Percentiles rank a stretch among this genome's conserved stretches.
phyloP scores from a whole-genome alignment of 2,797 vertebrate genomes.

The Periparus ater region DNA sequence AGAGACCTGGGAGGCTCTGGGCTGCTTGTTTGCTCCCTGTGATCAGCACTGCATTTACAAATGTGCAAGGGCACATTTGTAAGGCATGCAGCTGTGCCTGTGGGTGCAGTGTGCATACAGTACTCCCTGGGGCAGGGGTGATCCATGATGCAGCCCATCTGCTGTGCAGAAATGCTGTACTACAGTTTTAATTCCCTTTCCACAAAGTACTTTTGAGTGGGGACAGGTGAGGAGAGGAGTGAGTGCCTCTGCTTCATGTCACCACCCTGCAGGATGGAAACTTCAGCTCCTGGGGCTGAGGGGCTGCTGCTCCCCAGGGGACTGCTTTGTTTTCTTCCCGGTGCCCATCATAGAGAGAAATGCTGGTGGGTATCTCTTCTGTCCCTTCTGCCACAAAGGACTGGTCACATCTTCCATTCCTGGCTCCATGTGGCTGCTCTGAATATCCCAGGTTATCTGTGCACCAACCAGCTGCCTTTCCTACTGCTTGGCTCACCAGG shows the following conservation, averaged over 20 bases:
- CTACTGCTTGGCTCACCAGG: neutral
- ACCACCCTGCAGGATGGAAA: neutral
- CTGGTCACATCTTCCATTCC: neutral
- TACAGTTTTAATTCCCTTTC: neutral
- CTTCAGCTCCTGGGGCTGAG: fast-evolving
- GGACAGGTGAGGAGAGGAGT: neutral
- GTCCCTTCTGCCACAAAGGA: neutral
- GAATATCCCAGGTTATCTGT: neutral
- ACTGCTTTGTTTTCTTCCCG: neutral
- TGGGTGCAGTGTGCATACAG: neutral
- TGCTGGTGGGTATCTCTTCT: neutral
- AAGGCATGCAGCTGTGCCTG: neutral
- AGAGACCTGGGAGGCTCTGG: neutral
- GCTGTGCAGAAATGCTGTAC: neutral
- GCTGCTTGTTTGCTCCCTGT: fast-evolving
- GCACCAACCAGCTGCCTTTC: neutral
- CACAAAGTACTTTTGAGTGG: neutral
- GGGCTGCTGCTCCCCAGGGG: neutral
- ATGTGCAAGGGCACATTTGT: neutral
- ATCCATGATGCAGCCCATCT: neutral
- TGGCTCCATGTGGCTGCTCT: neutral
- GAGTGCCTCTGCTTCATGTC: neutral
- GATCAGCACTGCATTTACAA: neutral
- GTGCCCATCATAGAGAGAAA: fast-evolving
- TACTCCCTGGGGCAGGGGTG: neutral